Conservation (phyloP, 2,797 vertebrate genomes). For the Takifugu ocellatus region DNA sequence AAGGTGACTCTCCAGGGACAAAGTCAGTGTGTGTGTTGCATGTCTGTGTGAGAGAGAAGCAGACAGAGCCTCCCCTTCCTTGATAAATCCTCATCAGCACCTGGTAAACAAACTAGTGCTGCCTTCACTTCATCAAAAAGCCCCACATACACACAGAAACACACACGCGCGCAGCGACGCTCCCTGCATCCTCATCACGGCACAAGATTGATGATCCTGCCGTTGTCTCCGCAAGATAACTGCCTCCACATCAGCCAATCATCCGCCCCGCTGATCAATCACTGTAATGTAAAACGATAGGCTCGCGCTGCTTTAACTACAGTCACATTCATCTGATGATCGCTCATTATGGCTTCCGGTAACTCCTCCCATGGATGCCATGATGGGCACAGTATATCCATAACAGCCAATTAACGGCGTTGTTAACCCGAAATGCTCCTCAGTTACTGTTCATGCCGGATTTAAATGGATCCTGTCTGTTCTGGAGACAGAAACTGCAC, state of each 20-base stretch:
- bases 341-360: slow-evolving; percentile 31
- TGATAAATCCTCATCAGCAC: slow-evolving; percentile 39
- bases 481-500: too few relatives aligned
- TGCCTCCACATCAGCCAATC: slow-evolving; percentile 57
- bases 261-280: slow-evolving; percentile 59
- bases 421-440: slow-evolving; percentile 10
- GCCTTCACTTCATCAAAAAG: slow-evolving; percentile 39
- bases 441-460: not conserved
- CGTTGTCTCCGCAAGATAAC: slow-evolving; percentile 59
- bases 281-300: slow-evolving; percentile 63
- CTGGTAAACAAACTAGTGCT: slow-evolving; percentile 44
- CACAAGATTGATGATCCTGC: slow-evolving; percentile 58
- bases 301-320: slow-evolving; percentile 43
- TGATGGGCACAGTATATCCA: slow-evolving; percentile 10
- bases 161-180: slow-evolving; percentile 4
- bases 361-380: slow-evolving; percentile 16
- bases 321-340: slow-evolving; percentile 25
- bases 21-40: slow-evolving; percentile 18
- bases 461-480: too few relatives aligned
- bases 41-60: slow-evolving; percentile 12
- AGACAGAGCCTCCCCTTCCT: slow-evolving; percentile 14
- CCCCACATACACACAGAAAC: slow-evolving; percentile 14
- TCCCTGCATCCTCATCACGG: slow-evolving; percentile 34
- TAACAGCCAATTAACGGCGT: slow-evolving; percentile 4
- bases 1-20: slow-evolving; percentile 60